Percentiles rank a stretch among this genome's conserved stretches.
Conservation (phyloP, 2,797 vertebrate genomes). For the Halcyon leucocephala region DNA sequence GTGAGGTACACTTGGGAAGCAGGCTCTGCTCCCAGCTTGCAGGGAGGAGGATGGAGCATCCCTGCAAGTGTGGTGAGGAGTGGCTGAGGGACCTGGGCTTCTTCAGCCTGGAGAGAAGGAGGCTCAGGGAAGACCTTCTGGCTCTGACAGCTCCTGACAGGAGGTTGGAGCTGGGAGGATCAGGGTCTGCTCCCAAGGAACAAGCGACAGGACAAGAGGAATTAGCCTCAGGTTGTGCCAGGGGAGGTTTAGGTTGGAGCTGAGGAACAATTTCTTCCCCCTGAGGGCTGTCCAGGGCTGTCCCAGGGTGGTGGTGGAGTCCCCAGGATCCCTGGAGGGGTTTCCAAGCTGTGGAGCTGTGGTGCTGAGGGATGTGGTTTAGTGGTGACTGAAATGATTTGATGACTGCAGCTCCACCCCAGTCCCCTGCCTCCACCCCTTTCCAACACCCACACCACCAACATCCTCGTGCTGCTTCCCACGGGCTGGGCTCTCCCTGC, state of each 20-base stretch:
- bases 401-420: not conserved
- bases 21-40: fast-evolving
- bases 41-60: not conserved
- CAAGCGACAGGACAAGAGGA: no score
- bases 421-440: not conserved
- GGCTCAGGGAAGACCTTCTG: not conserved
- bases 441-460: fast-evolving
- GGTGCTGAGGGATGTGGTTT: not conserved
- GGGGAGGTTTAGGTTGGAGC: no score
- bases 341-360: not conserved
- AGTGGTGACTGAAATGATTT: no score
- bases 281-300: not conserved
- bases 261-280: no score
- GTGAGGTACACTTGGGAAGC: not conserved
- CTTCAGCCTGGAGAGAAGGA: not conserved
- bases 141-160: not conserved
- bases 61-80: not conserved
- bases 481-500: fast-evolving
- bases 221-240: no score
- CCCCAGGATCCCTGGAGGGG: not conserved
- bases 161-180: no score
- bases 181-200: no score
- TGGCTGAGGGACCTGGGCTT: not conserved
- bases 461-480: not conserved
- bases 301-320: not conserved